Base-by-base conservation (phyloP, 2,797 vertebrate genomes). In the Masticophis lateralis region DNA sequence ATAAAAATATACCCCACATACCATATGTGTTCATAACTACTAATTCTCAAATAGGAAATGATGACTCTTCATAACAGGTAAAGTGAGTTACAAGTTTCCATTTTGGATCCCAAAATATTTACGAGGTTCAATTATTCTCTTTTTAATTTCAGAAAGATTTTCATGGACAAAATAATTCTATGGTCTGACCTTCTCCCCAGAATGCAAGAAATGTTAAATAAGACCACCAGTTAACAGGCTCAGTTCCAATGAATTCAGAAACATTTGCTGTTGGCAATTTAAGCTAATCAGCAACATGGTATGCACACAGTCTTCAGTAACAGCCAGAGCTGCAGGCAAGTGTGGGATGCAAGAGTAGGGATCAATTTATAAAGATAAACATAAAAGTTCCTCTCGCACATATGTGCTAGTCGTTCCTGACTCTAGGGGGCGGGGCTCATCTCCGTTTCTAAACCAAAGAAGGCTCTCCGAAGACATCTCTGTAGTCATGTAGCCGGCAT, bases 41-140 rank as follows among this genome's bases (percentile, higher is more conserved):
- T n/a, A 11, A 4, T 89, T 69, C 32, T 25, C 69, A 92, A 60
- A 83, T 14, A 95, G 95, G 95, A 96, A 96, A 96, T 94, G 88
- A 91, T 18, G 14, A 60, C 90, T 83, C 3, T 63, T 60, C 89
- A 89, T 3, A n/a, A 53, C 47, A 88, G 32, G 60, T 93, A 91
- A 0, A 25, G 47, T n/a, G 89, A 83, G 79, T 0, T 0, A 91
- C n/a, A 91, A 13, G n/a, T 90, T 92, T 90, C 59, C 83, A 7
- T 59, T 37, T 93, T 53, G 56, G 66, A 87, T 86, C 79, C 91
- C 87, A 13, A 63, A 94, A 59, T 25, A 6, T 90, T 90, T 32
- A 74, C 0, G 37, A 6, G 55, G 2, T 59, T 69, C n/a, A 0
- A 20, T 53, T 53, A 37, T 43, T 25, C 27, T 55, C 22, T 57